Evolutionary conservation across 2,113 vertebrate species (phyloP), one percentile per base, ranked within the genome.

Genomic region (Rhinolophus sinicus): DNA sequence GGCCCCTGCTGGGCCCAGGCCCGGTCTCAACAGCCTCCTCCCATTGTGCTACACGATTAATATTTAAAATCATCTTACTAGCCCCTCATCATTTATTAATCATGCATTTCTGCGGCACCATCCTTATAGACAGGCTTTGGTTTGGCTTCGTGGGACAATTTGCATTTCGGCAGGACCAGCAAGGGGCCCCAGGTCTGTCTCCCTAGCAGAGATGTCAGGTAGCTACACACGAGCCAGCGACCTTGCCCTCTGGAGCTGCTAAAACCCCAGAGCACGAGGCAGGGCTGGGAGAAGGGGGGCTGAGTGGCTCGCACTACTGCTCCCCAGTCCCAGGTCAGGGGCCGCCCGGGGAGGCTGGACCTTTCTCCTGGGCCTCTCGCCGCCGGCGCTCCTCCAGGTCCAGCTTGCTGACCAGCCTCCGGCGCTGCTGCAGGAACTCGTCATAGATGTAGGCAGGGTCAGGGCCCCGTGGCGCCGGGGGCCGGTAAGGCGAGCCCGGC

Each of bases 371-470:
- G 82, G 99, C 99, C 93, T 99, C 99, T 13, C 98, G 99, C 95
- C 99, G 99, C 97, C 99, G 98, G 47, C 98, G 99, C 98, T 99
- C 99, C 97, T 99, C 99, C 97, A 99, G 98, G 98, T 99, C 99
- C 96, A 99, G 98, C 92, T 99, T 99, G 98, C 99, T 99, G 98
- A 99, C 98, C 50, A 99, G 99, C 94, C 97, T 98, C 56, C 99
- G 98, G 95, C 99, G 99, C 98, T 99, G 99, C 97, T 99, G 99
- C 88, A 99, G 98, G 72, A 99, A 98, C 97, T 99, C 99, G 0
- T 99, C 99, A 0, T 99, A 99, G 97, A 99, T 98, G 95, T 99
- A 99, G 97, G 98, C 97, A 0, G 99, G 96, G 78, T 99, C 99
- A 0, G 98, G 98, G 76, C 96, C 95, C 0, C 98, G 98, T 3